Base-by-base conservation (phyloP, 2,888 invertebrate genomes). In the Ferdinandea cuprea region DNA sequence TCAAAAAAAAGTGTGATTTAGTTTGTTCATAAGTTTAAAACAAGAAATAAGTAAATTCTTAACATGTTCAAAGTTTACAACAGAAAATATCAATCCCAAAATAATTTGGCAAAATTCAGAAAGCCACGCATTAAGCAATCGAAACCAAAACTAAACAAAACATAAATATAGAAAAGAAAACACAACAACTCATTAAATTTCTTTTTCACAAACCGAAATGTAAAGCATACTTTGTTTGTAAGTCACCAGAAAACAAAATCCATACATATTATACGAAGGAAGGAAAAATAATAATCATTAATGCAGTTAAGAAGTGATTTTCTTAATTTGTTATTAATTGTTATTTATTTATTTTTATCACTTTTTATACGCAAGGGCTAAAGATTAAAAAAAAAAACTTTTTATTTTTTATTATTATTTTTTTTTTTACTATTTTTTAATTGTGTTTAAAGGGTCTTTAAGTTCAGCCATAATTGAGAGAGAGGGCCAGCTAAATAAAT, bases 101-200 rank as follows among this genome's bases (percentile, higher is more conserved):
- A 25, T 35, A 73, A 76, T 42, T 65, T 56, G 44, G 42, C 61
- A 77, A 71, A 72, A 54, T 65, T 76, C 13, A 52, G 25, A 52
- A 30, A 66, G 19, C 35, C 35, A 65, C 32, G 58, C 52, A 48
- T 42, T 44, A 65, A 71, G 66, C 72, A 66, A 74, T 80, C 77
- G 66, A 85, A 78, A 85, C 77, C 85, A 83, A 85, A 85, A 59
- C n/a, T 76, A 86, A 85, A 86, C 81, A 85, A 59, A 73, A 66
- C 50, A 30, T 25, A 3, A 74, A 66, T 52, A 66, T 35, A 32
- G 58, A 52, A 63, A 77, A 56, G 65, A 59, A 76, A 73, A 79
- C 52, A 48, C 15, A 37, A 56, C n/a, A n/a, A 28, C 37, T 42
- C 37, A 56, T 30, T 30, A 32, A 50, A 32, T 52, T 15, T 32